phyloP scores from a whole-genome alignment of 2,888 invertebrate genomes.

The Callosobruchus maculatus region DNA sequence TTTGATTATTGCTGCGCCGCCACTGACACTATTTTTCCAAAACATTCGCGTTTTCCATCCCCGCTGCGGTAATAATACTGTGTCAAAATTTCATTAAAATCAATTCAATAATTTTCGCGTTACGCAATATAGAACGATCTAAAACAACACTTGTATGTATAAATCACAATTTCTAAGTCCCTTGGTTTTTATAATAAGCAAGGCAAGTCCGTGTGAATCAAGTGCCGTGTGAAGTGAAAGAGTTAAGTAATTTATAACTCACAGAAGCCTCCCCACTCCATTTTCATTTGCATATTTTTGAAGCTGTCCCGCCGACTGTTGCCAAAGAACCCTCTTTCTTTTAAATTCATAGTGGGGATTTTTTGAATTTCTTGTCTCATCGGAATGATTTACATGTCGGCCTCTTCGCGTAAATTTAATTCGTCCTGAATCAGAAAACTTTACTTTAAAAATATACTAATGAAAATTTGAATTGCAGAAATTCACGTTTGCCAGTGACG shows the following conservation, averaged over 20 bases:
- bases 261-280: not conserved
- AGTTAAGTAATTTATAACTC: not conserved
- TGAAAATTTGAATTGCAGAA: constrained; percentile 33
- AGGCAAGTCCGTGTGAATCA: too few relatives aligned
- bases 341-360: constrained; percentile 6
- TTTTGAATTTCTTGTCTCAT: constrained; percentile 3
- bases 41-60: too few relatives aligned
- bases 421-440: constrained; percentile 1
- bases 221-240: constrained; percentile 4
- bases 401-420: not conserved
- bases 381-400: constrained; percentile 7
- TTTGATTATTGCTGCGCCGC: too few relatives aligned
- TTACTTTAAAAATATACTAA: constrained; percentile 14
- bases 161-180: too few relatives aligned
- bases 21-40: too few relatives aligned
- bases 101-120: too few relatives aligned
- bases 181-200: too few relatives aligned
- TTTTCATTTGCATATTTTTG: constrained; percentile 10
- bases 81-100: too few relatives aligned
- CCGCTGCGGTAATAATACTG: too few relatives aligned
- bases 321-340: not conserved
- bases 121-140: too few relatives aligned
- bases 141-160: too few relatives aligned
- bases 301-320: not conserved
- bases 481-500: constrained; percentile 24